Evolutionary conservation across 2,113 vertebrate genomes (phyloP), one percentile per base, ranked within the genome.

Genomic region (Epinephelus cyanopodus): DNA sequence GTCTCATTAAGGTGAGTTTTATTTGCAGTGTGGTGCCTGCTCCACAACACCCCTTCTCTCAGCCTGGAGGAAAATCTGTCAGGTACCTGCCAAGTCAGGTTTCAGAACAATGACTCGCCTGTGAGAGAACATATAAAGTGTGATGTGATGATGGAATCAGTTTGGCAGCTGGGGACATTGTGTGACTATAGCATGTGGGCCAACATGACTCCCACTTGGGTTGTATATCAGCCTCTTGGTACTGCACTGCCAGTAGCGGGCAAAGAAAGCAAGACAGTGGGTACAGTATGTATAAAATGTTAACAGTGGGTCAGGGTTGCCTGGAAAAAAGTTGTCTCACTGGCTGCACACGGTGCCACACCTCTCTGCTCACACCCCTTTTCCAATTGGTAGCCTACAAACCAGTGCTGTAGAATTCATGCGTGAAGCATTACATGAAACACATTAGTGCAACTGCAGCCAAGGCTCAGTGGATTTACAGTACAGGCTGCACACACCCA

Each of bases 351-450:
- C 23, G 48, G 63, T 4, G 13, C 76, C 88, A 88, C 87, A 64
- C 88, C 85, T 56, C 67, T 76, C 15, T 29, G 65, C 69, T 68
- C 83, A 85, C 85, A 9, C 83, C 89, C 81, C 66, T 71, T 53
- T 81, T 89, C 52, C 77, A 65, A 78, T 85, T 82, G 86, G 87
- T 81, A n/a, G n/a, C n/a, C n/a, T n/a, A 42, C 62, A 89, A 62
- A 10, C n/a, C 33, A 18, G 25, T 15, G 14, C 52, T 83, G 48
- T n/a, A 33, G 47, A 53, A 14, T 61, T 23, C 21, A 53, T 71
- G 60, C 56, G 67, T 25, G 64, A 2, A 67, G 11, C 42, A 39
- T 12, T 21, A 60, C 48, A 33, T 53, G 15, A 64, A 21, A 62
- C 21, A 52, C 10, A 50, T 17, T 23, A 27, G 45, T 19, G 61